Percentiles rank a stretch among this genome's conserved stretches.
phyloP scores from a whole-genome alignment of 2,797 vertebrate genomes.

The Macropodus opercularis region DNA sequence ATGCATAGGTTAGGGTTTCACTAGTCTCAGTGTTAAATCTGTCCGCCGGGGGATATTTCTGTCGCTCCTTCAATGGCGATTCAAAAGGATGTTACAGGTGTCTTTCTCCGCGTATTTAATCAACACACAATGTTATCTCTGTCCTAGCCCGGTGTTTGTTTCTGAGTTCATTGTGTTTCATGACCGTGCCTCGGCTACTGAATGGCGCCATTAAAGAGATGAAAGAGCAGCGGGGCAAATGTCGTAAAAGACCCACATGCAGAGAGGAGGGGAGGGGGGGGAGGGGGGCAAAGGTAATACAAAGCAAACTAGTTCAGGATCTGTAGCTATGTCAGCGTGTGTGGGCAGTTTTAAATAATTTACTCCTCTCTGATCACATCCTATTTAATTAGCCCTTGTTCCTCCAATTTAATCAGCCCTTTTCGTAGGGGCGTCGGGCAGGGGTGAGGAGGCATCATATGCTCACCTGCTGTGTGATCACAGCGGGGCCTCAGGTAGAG shows the following conservation, averaged over 20 bases:
- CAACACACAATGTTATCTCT: conserved; percentile 59
- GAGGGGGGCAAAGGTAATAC: conserved; percentile 34
- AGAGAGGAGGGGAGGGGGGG: conserved; percentile 26
- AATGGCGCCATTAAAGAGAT: conserved; percentile 57
- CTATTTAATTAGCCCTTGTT: conserved; percentile 86
- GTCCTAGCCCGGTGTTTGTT: conserved; percentile 33
- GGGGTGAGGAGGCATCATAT: conserved; percentile 44
- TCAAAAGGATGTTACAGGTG: conserved; percentile 35
- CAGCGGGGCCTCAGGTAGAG: conserved; percentile 64
- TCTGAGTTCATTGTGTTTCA: conserved; percentile 37
- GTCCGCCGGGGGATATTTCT: conserved; percentile 46
- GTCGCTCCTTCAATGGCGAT: conserved; percentile 40
- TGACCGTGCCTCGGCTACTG: conserved; percentile 28
- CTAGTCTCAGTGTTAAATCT: conserved; percentile 34
- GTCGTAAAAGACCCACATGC: conserved; percentile 47
- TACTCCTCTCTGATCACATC: conserved; percentile 79
- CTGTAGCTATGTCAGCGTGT: conserved; percentile 71
- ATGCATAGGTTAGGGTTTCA: conserved; percentile 27
- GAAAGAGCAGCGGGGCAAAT: conserved; percentile 54
- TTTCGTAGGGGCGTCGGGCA: conserved; percentile 47
- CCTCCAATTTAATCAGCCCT: conserved; percentile 75
- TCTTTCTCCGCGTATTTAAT: conserved; percentile 50
- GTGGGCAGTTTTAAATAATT: conserved; percentile 82
- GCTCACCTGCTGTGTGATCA: conserved; percentile 57
- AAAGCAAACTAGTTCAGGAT: conserved; percentile 51